A percentile compares a stretch with the other conserved stretches of the same genome.
These are phyloP conservation scores for Dolichoris vasculosae DNA, from an alignment of 1,140 invertebrate genomes.

Conservation along the genomic window DNA sequence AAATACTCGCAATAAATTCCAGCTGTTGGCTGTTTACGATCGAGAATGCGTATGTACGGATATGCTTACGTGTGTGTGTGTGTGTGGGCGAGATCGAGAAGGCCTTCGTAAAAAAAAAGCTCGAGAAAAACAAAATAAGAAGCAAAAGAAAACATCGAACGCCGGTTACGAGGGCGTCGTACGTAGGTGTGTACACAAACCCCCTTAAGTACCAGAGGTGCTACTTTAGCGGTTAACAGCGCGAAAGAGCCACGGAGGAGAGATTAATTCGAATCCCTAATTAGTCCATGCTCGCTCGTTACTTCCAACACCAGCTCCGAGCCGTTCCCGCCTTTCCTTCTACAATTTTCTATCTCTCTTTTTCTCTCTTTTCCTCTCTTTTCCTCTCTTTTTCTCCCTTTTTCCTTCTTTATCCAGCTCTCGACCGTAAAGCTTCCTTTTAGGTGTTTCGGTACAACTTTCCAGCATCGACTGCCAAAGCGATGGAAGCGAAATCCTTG, in stretches of 20 bases:
- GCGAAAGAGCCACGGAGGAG: conserved; percentile 30
- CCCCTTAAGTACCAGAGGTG: conserved; percentile 31
- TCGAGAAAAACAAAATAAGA: background rate
- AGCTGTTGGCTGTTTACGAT: conserved; percentile 37
- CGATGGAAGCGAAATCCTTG: conserved; percentile 49
- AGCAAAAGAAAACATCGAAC: background rate
- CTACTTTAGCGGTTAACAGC: conserved; percentile 40
- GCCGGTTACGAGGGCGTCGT: conserved; percentile 22
- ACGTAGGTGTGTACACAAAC: background rate
- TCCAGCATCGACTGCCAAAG: background rate
- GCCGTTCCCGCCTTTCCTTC: too few species aligned
- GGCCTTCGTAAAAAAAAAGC: background rate
- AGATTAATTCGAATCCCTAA: conserved; percentile 48
- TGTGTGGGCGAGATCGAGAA: background rate
- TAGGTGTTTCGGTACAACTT: background rate
- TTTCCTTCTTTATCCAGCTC: background rate
- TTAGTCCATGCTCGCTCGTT: conserved; percentile 5
- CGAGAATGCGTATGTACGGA: background rate
- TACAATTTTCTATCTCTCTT: conserved; percentile 17
- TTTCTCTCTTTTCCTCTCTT: background rate
- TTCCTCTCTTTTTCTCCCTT: too few species aligned
- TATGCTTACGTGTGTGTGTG: background rate
- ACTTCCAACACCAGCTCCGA: background rate
- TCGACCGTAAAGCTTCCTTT: background rate
- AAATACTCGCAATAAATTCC: conserved; percentile 48